phyloP scores from a whole-genome alignment of 1,140 invertebrate genomes.

The Procambarus virginalis region DNA sequence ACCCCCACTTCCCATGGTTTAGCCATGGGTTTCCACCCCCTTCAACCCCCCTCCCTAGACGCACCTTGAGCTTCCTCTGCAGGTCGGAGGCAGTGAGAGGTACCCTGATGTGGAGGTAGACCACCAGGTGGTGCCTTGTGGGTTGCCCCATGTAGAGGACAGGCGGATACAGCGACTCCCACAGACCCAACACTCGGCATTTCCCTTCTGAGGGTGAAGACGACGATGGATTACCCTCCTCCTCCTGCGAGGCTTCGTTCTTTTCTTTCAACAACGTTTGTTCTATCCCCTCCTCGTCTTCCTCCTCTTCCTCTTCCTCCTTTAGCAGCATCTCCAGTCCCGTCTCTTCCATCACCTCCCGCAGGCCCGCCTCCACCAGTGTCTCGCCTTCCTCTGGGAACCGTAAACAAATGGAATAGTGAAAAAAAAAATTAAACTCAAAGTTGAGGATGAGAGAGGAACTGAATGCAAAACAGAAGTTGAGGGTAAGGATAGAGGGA shows the following conservation, averaged over 20 bases:
- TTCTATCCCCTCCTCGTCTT: too few species aligned
- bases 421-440: too few species aligned
- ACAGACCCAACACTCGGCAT: slow-evolving; percentile 37
- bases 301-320: slow-evolving; percentile 27
- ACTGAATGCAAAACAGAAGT: too few species aligned
- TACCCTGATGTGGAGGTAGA: slow-evolving; percentile 36
- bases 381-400: slow-evolving; percentile 44
- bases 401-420: too few species aligned
- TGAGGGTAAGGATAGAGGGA: too few species aligned
- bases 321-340: slow-evolving; percentile 7
- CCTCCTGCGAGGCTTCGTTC: too few species aligned
- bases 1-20: too few species aligned
- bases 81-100: background rate
- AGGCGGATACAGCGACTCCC: slow-evolving; percentile 53
- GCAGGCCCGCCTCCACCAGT: slow-evolving; percentile 33
- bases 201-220: background rate
- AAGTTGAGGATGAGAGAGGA: too few species aligned
- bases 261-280: too few species aligned
- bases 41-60: background rate
- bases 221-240: too few species aligned
- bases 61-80: background rate
- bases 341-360: slow-evolving; percentile 52
- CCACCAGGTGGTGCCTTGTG: slow-evolving; percentile 59
- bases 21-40: too few species aligned
- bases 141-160: slow-evolving; percentile 43